Evolutionary conservation across 2,888 invertebrate genomes (phyloP).

Genomic region (Drosophila falleni): DNA sequence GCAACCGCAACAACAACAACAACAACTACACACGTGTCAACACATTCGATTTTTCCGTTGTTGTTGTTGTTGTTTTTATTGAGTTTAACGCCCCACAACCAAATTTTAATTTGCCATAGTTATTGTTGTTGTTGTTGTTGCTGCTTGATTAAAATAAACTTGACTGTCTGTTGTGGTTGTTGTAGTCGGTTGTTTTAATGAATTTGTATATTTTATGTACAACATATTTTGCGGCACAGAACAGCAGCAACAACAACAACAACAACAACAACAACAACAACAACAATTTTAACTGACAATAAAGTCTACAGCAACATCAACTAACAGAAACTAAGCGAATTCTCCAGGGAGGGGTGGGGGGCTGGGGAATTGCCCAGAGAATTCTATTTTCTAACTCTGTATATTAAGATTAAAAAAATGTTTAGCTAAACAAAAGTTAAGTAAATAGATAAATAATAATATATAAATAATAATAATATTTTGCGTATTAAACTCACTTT

Average conservation of each 20-base stretch:
- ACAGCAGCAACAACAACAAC: constrained; percentile 19
- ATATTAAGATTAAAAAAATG: constrained; percentile 12
- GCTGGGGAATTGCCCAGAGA: constrained; percentile 1
- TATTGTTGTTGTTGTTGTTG: constrained; percentile 20
- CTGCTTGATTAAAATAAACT: constrained; percentile 55
- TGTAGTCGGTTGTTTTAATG: constrained; percentile 64
- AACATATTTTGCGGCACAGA: constrained; percentile 63
- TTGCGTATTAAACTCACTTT: too few species aligned
- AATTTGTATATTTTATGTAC: constrained; percentile 63
- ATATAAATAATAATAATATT: too few species aligned
- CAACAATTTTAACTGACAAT: not conserved
- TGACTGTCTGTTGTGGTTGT: constrained; percentile 34
- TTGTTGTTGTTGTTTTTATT: constrained; percentile 29
- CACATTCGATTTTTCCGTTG: constrained; percentile 17
- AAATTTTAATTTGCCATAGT: constrained; percentile 51
- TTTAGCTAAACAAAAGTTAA: constrained; percentile 1
- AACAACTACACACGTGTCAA: constrained; percentile 33
- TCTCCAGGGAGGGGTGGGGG: not conserved
- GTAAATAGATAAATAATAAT: not conserved
- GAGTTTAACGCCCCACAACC: constrained; percentile 42
- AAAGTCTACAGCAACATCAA: constrained; percentile 33
- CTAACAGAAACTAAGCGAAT: constrained; percentile 1
- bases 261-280: constrained; percentile 13
- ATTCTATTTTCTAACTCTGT: constrained; percentile 1
- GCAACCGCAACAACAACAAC: constrained; percentile 18